Base-by-base conservation (phyloP, 2,888 invertebrate genomes). In the Caenorhabditis sp. region DNA sequence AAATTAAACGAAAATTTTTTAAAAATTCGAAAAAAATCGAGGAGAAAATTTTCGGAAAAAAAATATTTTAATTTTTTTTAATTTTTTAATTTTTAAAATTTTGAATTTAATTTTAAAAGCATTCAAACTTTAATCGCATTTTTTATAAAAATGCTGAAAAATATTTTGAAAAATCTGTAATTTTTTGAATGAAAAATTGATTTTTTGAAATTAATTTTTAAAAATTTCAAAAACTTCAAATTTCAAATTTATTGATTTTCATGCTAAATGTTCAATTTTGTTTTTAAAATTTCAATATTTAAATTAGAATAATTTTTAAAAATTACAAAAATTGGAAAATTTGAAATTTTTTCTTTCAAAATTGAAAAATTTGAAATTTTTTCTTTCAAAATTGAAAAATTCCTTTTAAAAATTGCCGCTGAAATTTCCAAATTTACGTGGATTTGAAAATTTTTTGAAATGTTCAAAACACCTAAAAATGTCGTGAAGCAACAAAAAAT, bases 301-400 rank as follows among this genome's bases (percentile, higher is more conserved):
- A 40, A 40, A 13, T 53, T 18, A 50, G 20, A 50, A 50, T 2
- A 22, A 50, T 8, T 18, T 50, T 50, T 18, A 18, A 11, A 50
- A 50, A 50, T 44, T 3, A 9, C 44, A 22, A 50, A 50, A 50
- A 50, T 20, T 95, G 94, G 28, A 80, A 83, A 18, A 13, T 50
- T 28, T 13, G 0, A 11, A 40, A 40, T 13, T 40, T 13, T 40
- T 40, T 40, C 13, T 40, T 40, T 2, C 6, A 40, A 40, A 40
- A 40, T 40, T 40, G 40, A 22, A 55, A 40, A 24, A 65, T n/a
- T 32, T 20, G 15, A 3, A 60, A 60, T 15, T 37, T 58, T 26
- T 32, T 32, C 9, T 32, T 32, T 32, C 32, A 32, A 32, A 32
- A 6, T 32, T 32, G n/a, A n/a, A n/a, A n/a, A n/a, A 32, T 32